Evolutionary conservation across 2,888 invertebrate genomes (phyloP).

Genomic region (Didymodactylos carnosus): DNA sequence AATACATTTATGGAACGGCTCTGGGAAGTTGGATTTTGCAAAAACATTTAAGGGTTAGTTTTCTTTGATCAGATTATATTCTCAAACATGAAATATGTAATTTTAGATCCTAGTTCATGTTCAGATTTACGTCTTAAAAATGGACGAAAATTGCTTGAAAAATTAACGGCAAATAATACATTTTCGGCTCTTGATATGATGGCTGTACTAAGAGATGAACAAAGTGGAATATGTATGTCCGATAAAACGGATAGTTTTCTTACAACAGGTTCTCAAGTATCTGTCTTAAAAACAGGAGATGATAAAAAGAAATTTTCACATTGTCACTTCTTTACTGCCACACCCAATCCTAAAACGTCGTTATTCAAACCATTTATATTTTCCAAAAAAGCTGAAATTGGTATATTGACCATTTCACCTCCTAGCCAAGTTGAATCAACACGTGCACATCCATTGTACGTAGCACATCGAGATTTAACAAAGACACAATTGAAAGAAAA

Average conservation of each 20-base stretch:
- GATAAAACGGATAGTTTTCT: slow-evolving; percentile 37
- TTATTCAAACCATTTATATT: slow-evolving; percentile 56
- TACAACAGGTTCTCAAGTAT: slow-evolving; percentile 37
- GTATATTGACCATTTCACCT: background rate
- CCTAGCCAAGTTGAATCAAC: background rate
- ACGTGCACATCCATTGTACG: background rate
- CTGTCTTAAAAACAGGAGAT: slow-evolving; percentile 39
- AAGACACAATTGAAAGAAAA: background rate
- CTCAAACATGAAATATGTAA: too few relatives aligned
- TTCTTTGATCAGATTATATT: too few relatives aligned
- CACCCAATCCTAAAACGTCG: slow-evolving; percentile 53
- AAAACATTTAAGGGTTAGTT: slow-evolving; percentile 41
- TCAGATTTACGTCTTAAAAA: slow-evolving; percentile 35
- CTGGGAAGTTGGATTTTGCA: slow-evolving; percentile 50
- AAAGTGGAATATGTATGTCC: slow-evolving; percentile 45
- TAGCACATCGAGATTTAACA: background rate
- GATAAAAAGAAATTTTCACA: slow-evolving; percentile 32
- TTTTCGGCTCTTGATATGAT: slow-evolving; percentile 43
- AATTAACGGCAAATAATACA: slow-evolving; percentile 17
- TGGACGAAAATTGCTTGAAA: slow-evolving; percentile 19
- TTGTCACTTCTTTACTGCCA: slow-evolving; percentile 63
- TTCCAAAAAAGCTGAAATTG: slow-evolving; percentile 20
- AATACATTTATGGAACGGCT: slow-evolving; percentile 37
- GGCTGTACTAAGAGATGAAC: slow-evolving; percentile 47
- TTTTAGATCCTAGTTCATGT: too few relatives aligned